These are phyloP conservation scores for Trichomycterus rosablanca DNA, from an alignment of 2,113 vertebrate genomes.

Conservation along the genomic window DNA sequence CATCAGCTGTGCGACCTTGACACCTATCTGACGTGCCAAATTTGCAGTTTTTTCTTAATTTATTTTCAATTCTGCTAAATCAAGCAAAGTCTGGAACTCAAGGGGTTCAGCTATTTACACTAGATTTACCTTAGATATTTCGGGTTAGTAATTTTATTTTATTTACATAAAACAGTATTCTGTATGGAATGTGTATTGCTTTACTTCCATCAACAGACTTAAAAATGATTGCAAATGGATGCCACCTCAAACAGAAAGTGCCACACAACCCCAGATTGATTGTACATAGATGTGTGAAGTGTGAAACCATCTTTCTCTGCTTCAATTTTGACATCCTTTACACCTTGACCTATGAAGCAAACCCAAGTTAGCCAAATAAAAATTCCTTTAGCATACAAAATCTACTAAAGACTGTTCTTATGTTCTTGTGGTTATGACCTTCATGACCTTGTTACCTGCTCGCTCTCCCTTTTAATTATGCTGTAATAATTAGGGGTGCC, in stretches of 20 bases:
- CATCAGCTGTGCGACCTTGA: no score
- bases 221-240: conserved; percentile 14
- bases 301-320: conserved; percentile 40
- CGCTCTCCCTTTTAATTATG: no score
- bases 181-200: conserved; percentile 25
- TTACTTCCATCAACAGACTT: conserved; percentile 21
- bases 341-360: conserved; percentile 40
- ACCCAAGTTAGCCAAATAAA: conserved; percentile 4
- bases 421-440: conserved; percentile 16
- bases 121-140: no score
- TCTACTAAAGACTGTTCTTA: conserved; percentile 7
- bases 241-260: conserved; percentile 45
- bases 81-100: no score
- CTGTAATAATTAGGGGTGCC: no score
- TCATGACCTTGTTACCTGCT: no score
- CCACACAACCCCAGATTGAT: conserved; percentile 57
- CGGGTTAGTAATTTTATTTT: no score
- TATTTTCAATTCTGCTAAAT: no score
- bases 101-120: no score
- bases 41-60: no score
- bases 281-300: conserved; percentile 49
- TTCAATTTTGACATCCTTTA: conserved; percentile 51
- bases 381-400: neutral
- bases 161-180: no score
- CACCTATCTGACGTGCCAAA: no score